A percentile compares a stretch with the other conserved stretches of the same genome.
These are phyloP conservation scores for Penaeus japonicus DNA, from an alignment of 1,140 invertebrate genomes.

Conservation along the genomic window DNA sequence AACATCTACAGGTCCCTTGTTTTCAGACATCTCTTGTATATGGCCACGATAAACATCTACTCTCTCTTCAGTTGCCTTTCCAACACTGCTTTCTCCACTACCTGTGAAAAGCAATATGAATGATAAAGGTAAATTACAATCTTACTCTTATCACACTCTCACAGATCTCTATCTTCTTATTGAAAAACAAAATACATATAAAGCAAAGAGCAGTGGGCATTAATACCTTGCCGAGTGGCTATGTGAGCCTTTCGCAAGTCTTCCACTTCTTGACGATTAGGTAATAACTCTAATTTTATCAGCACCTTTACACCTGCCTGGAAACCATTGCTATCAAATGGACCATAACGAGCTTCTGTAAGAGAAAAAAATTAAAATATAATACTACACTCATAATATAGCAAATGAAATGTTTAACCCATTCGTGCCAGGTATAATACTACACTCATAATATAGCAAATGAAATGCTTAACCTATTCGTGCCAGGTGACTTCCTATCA, in stretches of 20 bases:
- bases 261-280: slow-evolving; percentile 37
- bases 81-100: slow-evolving; percentile 9
- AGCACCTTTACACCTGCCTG: slow-evolving; percentile 44
- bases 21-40: slow-evolving; percentile 48
- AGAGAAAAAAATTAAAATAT: not conserved
- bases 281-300: slow-evolving; percentile 33
- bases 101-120: not conserved
- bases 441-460: not conserved
- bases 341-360: slow-evolving; percentile 46
- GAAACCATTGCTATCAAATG: slow-evolving; percentile 43
- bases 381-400: not conserved
- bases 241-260: slow-evolving; percentile 28
- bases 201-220: not conserved
- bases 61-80: slow-evolving; percentile 19
- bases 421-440: no score
- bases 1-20: slow-evolving; percentile 48
- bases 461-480: no score
- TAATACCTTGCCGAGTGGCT: slow-evolving; percentile 14
- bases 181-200: no score
- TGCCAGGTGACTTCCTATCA: no score
- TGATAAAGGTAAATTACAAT: no score
- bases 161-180: no score
- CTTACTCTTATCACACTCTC: no score
- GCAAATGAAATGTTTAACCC: no score
- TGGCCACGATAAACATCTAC: slow-evolving; percentile 37